phyloP scores from a whole-genome alignment of 2,113 vertebrate genomes.

The Spea multiplicata region DNA sequence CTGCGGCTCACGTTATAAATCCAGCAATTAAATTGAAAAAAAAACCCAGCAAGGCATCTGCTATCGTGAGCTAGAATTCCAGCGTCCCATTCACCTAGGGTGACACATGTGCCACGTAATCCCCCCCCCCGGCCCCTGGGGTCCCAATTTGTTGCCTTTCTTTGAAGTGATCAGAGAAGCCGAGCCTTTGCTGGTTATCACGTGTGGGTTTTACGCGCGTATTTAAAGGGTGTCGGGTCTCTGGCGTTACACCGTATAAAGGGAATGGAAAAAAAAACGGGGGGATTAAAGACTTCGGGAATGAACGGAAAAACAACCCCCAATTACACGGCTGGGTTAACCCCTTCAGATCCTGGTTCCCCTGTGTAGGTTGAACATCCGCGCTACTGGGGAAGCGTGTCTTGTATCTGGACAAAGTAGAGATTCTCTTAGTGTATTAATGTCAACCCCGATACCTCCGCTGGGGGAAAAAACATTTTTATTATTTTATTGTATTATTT shows the following conservation, averaged over 20 bases:
- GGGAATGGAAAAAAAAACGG: not conserved
- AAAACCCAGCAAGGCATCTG: not conserved
- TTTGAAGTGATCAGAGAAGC: conserved; percentile 2
- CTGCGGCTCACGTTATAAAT: too few relatives aligned
- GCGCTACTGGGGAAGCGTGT: too few relatives aligned
- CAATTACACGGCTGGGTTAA: not conserved
- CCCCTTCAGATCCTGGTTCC: not conserved
- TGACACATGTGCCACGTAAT: not conserved
- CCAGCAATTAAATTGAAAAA: not conserved
- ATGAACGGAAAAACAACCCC: conserved; percentile 2
- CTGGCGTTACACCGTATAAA: not conserved
- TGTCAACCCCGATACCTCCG: too few relatives aligned
- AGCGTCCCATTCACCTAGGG: not conserved
- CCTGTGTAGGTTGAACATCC: too few relatives aligned
- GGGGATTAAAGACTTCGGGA: not conserved
- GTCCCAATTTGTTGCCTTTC: not conserved
- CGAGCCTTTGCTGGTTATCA: not conserved
- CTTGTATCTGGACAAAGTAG: too few relatives aligned
- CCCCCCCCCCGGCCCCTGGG: not conserved
- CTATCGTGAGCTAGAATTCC: not conserved
- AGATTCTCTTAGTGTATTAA: too few relatives aligned
- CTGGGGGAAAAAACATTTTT: too few relatives aligned
- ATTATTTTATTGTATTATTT: too few relatives aligned
- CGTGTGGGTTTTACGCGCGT: conserved; percentile 1
- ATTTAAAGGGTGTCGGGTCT: conserved; percentile 15